Base-by-base conservation (phyloP, 2,797 vertebrate genomes). In the Dryobates pubescens region DNA sequence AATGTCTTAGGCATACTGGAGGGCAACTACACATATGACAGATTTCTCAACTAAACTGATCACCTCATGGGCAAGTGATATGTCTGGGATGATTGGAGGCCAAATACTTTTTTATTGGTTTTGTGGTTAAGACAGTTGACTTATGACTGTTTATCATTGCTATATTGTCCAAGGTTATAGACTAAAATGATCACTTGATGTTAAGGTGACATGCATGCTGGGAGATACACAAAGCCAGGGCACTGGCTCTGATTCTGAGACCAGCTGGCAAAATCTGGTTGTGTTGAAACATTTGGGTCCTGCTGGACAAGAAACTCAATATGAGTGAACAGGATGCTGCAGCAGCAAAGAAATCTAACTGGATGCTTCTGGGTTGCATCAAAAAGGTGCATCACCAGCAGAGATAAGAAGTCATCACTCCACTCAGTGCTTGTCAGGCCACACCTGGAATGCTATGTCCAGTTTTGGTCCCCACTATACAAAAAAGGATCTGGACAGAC, bases 61-160 rank as follows among this genome's bases (percentile, higher is more conserved):
- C 16, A 32, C 3, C 1, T 1, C 1, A 4, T 29, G 2, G 53
- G 5, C 41, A 82, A 68, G 47, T 13, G 2, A 57, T 29, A 62
- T 4, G 4, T 54, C 30, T 80, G 20, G 24, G 16, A 38, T 49
- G 26, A 32, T 32, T 45, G 54, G 27, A 63, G 7, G 8, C 4
- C 17, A 84, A 68, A 80, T 26, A 30, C 1, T 24, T 45, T 24
- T 61, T 32, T 51, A 47, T 62, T 74, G 4, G 26, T 63, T 70
- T 41, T 38, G 13, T 68, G 43, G 20, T 43, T 53, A 63, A 56
- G 27, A 79, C 4, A 71, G 61, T 51, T 26, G 6, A 17, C 4
- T 82, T 62, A 34, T 14, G 49, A 71, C 12, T 13, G 4, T 30
- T 70, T 84, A 73, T 43, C 38, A 56, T 9, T 26, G 2, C 43